Evolutionary conservation across 2,888 invertebrate species (phyloP), one percentile per base, ranked within the genome.

Genomic region (Plebejus anna): DNA sequence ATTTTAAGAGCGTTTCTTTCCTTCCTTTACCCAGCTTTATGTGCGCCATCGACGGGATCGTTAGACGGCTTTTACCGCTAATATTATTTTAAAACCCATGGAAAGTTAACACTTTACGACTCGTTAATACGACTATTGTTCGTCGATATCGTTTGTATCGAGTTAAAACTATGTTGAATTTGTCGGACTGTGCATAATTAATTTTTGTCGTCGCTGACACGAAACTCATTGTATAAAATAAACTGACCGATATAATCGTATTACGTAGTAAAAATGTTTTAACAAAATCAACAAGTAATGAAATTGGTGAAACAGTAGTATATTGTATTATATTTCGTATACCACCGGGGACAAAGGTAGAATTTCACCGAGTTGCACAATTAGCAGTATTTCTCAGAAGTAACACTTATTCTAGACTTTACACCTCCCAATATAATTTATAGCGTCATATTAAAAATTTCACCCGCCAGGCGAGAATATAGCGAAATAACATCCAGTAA

Each of bases 401-500:
- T 4, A 59, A 22, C 47, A 2, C 11, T 2, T 59, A n/a, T 22
- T 59, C n/a, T 59, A 59, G 22, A 59, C 22, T 59, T 9, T 22
- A 59, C 59, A 22, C 22, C 22, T 59, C 9, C 9, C n/a, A 59
- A 59, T n/a, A 47, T 70, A n/a, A 57, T 76, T 13, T 73, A 59
- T 73, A 73, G 22, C 55, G 55, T 4, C 16, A 75, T 11, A 61
- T 76, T 75, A 59, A 75, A 32, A 61, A 61, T 51, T 47, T 22
- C 51, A n/a, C 71, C 47, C 55, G 42, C 71, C 6, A 38, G 22
- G 51, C 57, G 61, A 47, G 61, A 75, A 77, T 75, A 77, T 78
- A 77, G 61, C 72, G 71, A 78, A 77, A 78, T 77, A 78, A 79
- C 75, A 76, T 80, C 78, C 79, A 78, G 78, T 79, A 78, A 77